Percentiles rank a stretch among this genome's conserved stretches.
These are phyloP conservation scores for Monomorium pharaonis DNA, from an alignment of 1,140 invertebrate genomes.

Conservation along the genomic window DNA sequence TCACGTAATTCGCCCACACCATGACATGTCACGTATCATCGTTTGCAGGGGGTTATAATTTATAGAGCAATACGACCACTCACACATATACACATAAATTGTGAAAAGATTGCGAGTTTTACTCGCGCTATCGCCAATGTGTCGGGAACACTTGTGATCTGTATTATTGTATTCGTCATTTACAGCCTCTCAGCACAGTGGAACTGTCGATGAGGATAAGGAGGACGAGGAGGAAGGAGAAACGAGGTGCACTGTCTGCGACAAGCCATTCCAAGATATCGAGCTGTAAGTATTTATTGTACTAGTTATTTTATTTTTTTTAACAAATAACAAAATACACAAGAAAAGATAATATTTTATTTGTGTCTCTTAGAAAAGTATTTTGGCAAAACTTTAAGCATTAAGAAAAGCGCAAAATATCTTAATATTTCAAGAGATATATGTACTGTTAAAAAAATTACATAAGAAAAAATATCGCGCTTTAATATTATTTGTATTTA, in stretches of 20 bases:
- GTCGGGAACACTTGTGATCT: constrained; percentile 21
- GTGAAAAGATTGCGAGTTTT: constrained; percentile 61
- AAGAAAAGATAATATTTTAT: not conserved
- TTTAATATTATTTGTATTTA: not conserved
- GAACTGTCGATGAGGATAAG: constrained; percentile 87
- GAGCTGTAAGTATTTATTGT: constrained; percentile 88
- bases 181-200: constrained; percentile 89
- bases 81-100: not conserved
- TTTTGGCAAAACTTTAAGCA: not conserved
- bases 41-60: constrained; percentile 67
- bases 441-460: not conserved
- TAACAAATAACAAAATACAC: not conserved
- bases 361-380: not conserved
- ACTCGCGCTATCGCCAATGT: not conserved
- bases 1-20: constrained; percentile 70
- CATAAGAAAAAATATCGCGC: not conserved
- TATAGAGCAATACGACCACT: constrained; percentile 58
- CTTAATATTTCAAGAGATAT: not conserved
- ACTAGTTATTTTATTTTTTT: not conserved
- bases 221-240: constrained; percentile 88
- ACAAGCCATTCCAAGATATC: constrained; percentile 89
- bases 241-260: constrained; percentile 89
- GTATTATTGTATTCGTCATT: constrained; percentile 67
- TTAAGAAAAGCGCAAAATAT: not conserved
- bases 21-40: constrained; percentile 69